These are phyloP conservation scores for Chiloscyllium punctatum DNA, from an alignment of 2,797 vertebrate species.

Conservation along the genomic window DNA sequence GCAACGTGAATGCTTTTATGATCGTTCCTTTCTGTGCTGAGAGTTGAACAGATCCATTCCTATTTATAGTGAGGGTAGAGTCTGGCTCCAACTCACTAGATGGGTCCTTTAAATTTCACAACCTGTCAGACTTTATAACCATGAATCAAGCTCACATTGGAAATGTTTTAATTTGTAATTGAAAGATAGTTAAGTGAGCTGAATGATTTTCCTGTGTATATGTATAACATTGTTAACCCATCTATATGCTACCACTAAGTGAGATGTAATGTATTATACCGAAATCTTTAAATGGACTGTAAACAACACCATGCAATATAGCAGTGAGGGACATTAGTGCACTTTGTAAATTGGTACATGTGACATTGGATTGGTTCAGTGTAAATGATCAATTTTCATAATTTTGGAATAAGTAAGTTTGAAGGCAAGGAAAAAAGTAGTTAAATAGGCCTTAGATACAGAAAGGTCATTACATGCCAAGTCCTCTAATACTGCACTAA, in stretches of 20 bases:
- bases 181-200: neutral
- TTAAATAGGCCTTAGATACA: neutral
- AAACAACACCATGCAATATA: neutral
- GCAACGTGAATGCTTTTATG: constrained; percentile 38
- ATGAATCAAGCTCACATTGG: neutral
- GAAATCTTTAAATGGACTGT: neutral
- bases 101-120: neutral
- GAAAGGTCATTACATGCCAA: neutral
- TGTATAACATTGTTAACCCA: neutral
- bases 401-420: neutral
- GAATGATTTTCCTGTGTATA: neutral
- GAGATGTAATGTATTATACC: neutral
- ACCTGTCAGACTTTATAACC: neutral
- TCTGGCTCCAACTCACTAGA: too few relatives aligned
- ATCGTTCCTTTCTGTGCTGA: neutral
- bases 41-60: neutral
- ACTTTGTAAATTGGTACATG: neutral
- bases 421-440: neutral
- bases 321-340: neutral
- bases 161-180: neutral
- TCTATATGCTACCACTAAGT: neutral
- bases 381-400: neutral
- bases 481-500: neutral
- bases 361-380: neutral
- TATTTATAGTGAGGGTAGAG: neutral